Conservation (phyloP, 2,797 vertebrate genomes). For the Neosilurus mollespiculum region DNA sequence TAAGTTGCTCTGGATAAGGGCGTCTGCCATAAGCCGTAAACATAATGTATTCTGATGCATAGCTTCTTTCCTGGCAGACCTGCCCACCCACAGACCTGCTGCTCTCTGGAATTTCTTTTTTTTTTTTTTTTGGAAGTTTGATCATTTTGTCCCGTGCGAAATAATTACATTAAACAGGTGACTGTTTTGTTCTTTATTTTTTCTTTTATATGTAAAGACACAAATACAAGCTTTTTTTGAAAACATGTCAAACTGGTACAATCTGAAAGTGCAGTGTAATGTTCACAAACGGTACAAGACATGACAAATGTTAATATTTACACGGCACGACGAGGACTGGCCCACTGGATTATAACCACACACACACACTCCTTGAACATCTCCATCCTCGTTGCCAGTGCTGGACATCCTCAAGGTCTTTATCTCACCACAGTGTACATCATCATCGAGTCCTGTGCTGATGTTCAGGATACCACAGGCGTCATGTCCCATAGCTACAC, state of each 20-base stretch:
- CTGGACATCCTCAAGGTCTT: neutral
- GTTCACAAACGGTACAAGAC: slow-evolving; percentile 18
- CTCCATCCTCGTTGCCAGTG: neutral
- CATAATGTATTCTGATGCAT: too few relatives aligned
- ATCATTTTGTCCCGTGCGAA: neutral
- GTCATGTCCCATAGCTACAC: slow-evolving; percentile 96
- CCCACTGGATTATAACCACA: neutral
- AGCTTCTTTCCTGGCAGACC: neutral
- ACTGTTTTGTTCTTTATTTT: slow-evolving; percentile 8
- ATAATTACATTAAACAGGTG: neutral
- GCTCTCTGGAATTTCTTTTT: neutral
- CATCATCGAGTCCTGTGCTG: neutral
- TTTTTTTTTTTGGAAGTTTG: neutral
- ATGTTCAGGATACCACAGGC: slow-evolving; percentile 90
- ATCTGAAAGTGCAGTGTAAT: neutral
- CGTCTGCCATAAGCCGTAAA: too few relatives aligned
- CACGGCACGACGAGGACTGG: neutral
- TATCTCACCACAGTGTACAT: neutral
- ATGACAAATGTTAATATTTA: slow-evolving; percentile 5
- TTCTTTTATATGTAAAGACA: neutral
- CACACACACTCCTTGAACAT: neutral
- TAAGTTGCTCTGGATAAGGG: too few relatives aligned
- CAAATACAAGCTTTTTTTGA: slow-evolving; percentile 5
- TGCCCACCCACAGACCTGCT: neutral
- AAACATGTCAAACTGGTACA: neutral